Conservation (phyloP, 2,797 vertebrate genomes). For the Vireo griseus region DNA sequence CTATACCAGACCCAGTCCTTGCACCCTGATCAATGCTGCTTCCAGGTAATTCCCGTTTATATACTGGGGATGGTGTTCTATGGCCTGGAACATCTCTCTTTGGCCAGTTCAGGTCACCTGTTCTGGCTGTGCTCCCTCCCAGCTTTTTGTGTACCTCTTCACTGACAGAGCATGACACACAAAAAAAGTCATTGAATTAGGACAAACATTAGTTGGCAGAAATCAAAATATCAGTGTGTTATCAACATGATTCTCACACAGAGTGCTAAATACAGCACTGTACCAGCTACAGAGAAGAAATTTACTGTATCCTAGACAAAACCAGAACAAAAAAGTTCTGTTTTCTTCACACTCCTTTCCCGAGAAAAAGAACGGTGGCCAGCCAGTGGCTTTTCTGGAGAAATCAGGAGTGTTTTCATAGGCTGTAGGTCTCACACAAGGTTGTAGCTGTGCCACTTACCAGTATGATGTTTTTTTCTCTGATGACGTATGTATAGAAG, state of each 20-base stretch:
- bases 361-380: neutral
- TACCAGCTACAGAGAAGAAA: neutral
- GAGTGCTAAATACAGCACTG: neutral
- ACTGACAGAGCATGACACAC: neutral
- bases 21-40: neutral
- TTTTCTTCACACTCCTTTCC: neutral
- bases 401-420: neutral
- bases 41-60: neutral
- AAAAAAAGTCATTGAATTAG: neutral
- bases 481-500: rapidly evolving
- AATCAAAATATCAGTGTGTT: neutral
- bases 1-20: neutral
- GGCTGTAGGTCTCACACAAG: neutral
- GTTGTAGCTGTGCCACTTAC: neutral
- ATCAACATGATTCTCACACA: neutral
- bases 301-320: neutral
- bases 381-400: neutral
- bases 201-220: neutral
- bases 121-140: neutral
- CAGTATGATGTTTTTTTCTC: neutral
- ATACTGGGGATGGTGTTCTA: neutral
- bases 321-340: neutral
- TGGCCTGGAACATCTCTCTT: neutral
- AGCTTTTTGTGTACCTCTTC: neutral
- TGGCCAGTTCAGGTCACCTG: neutral